Conservation (phyloP, 1,140 invertebrate species). For the silkworm (Bombyx mori) region ASM3026992v2 NC_085121.1:7490501-7491000, state of each 20-base stretch:
- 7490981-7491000: conserved; percentile 54
- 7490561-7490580: conserved; percentile 13
- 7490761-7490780: conserved; percentile 34
- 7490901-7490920: background rate
- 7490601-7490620: conserved; percentile 1
- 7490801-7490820: conserved; percentile 44
- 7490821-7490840: conserved; percentile 22
- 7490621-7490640: conserved; percentile 6
- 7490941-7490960: conserved; percentile 62
- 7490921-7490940: conserved; percentile 59
- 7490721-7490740: conserved; percentile 54
- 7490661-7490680: conserved; percentile 56
- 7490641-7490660: conserved; percentile 16
- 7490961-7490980: conserved; percentile 47
- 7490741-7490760: conserved; percentile 15
- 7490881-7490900: conserved; percentile 1
- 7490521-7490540: conserved; percentile 3
- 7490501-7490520: conserved; percentile 5
- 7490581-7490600: conserved; percentile 1
- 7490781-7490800: conserved; percentile 13
- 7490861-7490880: conserved; percentile 7
- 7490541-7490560: conserved; percentile 1
- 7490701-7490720: conserved; percentile 26
- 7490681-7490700: conserved; percentile 33
- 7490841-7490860: conserved; percentile 19